Evolutionary conservation across 2,888 invertebrate species (phyloP).

Genomic region (Agriopis leucophaearia): DNA sequence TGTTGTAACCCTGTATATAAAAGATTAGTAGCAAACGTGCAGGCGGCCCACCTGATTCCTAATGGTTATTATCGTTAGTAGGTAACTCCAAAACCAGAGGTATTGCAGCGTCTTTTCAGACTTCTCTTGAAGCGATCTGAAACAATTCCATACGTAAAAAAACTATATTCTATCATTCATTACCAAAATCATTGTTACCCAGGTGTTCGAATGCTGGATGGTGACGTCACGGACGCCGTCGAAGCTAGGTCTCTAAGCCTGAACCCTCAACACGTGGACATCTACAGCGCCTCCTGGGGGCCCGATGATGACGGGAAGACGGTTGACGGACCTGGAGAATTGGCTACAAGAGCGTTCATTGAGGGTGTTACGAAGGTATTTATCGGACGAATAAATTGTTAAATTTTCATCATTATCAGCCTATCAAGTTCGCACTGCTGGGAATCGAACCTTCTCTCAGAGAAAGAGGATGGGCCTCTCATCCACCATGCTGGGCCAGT

Average conservation of each 20-base stretch:
- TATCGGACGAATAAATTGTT: neutral
- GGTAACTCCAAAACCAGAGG: too few species aligned
- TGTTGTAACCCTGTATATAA: too few species aligned
- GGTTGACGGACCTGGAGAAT: slow-evolving; percentile 98
- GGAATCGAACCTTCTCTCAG: too few species aligned
- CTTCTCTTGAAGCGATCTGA: too few species aligned
- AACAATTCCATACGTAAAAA: neutral
- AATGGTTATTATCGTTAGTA: too few species aligned
- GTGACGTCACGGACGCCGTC: slow-evolving; percentile 99
- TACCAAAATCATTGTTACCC: slow-evolving; percentile 19
- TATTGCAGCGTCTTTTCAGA: too few species aligned
- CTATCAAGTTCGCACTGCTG: too few species aligned
- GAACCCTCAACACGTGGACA: slow-evolving; percentile 98
- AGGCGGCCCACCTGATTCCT: too few species aligned
- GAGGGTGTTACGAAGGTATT: slow-evolving; percentile 96
- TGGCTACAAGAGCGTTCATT: slow-evolving; percentile 97
- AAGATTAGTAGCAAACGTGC: too few species aligned
- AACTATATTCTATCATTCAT: neutral
- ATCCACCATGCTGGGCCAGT: too few species aligned
- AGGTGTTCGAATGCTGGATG: slow-evolving; percentile 99
- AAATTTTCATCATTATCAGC: neutral
- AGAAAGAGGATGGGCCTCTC: too few species aligned
- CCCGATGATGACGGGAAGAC: slow-evolving; percentile 99
- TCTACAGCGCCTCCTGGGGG: slow-evolving; percentile 99
- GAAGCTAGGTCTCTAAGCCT: slow-evolving; percentile 97